Evolutionary conservation across 2,797 vertebrate genomes (phyloP).

Genomic region (Capromys pilorides): DNA sequence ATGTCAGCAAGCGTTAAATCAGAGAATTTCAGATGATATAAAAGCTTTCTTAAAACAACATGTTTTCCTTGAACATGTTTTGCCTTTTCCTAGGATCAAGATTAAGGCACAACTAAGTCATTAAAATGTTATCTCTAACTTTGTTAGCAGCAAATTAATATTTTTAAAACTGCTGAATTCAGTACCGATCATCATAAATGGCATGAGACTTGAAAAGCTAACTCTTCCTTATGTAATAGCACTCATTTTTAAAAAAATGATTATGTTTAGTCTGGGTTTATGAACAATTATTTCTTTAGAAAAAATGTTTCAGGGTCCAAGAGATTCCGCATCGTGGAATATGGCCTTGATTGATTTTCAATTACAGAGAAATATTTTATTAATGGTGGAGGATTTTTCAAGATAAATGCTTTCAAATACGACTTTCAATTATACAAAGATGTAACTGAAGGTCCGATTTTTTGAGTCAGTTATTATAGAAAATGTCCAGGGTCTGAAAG

Average conservation of each 20-base stretch:
- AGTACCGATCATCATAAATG: not conserved
- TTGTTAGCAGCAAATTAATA: not conserved
- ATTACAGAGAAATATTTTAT: not conserved
- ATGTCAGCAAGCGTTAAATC: not conserved
- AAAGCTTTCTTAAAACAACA: slow-evolving; percentile 4
- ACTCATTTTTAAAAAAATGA: not conserved
- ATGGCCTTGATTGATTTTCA: not conserved
- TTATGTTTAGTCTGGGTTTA: not conserved
- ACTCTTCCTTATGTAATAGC: not conserved
- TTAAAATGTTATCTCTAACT: slow-evolving; percentile 23
- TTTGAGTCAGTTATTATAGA: not conserved
- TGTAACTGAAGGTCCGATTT: not conserved
- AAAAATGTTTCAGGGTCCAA: not conserved
- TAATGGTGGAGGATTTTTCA: not conserved
- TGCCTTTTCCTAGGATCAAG: not conserved
- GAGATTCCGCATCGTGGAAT: not conserved
- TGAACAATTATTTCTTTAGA: not conserved
- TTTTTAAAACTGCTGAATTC: slow-evolving; percentile 36
- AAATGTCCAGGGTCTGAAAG: not conserved
- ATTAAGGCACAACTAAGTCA: not conserved
- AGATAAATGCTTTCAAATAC: slow-evolving; percentile 39
- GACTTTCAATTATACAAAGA: slow-evolving; percentile 13
- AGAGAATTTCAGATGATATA: slow-evolving; percentile 58
- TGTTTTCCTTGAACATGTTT: not conserved
- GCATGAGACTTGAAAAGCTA: slow-evolving; percentile 7